phyloP scores from a whole-genome alignment of 2,888 invertebrate species.

The Melieria crassipennis region DNA sequence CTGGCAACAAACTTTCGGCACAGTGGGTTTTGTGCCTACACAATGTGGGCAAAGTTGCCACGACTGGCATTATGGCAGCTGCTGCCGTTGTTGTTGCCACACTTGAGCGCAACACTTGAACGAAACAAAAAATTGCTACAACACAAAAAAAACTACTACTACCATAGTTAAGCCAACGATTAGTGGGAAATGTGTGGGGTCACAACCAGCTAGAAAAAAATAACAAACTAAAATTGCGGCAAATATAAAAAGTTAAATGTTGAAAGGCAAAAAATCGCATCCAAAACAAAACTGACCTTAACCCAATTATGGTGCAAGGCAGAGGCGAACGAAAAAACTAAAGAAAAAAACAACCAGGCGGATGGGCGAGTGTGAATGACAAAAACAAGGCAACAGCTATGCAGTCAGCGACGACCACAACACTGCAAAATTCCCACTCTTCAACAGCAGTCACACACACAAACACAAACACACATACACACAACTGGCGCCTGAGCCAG shows the following conservation, averaged over 20 bases:
- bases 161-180: no score
- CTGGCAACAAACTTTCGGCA: no score
- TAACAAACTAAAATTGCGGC: no score
- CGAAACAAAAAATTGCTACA: no score
- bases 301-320: slow-evolving; percentile 36
- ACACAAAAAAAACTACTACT: no score
- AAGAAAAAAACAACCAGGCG: not conserved
- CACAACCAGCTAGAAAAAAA: no score
- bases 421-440: no score
- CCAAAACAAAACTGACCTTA: slow-evolving; percentile 40
- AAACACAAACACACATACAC: not conserved
- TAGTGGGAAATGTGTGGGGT: no score
- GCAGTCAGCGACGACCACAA: no score
- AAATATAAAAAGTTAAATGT: not conserved
- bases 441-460: not conserved
- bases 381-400: no score
- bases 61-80: not conserved
- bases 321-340: slow-evolving; percentile 10
- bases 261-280: slow-evolving; percentile 15
- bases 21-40: no score
- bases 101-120: not conserved
- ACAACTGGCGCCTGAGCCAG: not conserved
- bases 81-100: not conserved
- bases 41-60: no score
- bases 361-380: not conserved